Evolutionary conservation across 2,888 invertebrate species (phyloP), one percentile per base, ranked within the genome.

Genomic region (Quadriops clusia): DNA sequence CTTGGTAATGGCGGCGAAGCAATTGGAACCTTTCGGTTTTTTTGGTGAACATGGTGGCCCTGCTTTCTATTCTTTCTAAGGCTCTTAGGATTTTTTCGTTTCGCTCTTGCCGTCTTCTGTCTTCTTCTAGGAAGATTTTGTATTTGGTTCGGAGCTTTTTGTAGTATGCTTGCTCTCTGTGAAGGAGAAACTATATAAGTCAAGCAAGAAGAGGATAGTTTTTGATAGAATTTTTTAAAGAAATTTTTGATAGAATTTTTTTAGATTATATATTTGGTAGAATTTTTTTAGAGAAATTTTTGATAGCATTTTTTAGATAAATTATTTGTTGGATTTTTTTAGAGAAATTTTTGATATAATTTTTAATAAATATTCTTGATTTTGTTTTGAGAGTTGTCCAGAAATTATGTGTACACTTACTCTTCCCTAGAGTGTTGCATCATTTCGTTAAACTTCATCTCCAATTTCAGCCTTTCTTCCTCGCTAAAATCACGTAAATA

Each of bases 1-100:
- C 36, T 24, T 50, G 50, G 33, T 60, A 60, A 31, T 56, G 54
- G 27, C 46, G 44, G 16, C 58, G 45, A 6, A 73, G 58, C 49
- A 61, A 54, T 51, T 67, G 68, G 15, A 74, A 64, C 33, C 70
- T 58, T 43, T 73, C 68, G 14, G 72, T 73, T 56, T 72, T 71
- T 2, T 71, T 67, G 12, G 67, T 64, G 49, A 74, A 61, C 41
- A 61, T 55, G 16, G 65, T 58, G 13, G 74, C 64, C 40, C 68
- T 63, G 39, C 61, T 65, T 53, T 74, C 74, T 34, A 74, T 67
- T 14, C 63, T 62, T 44, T 74, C 72, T 43, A 75, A 51, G 43
- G 67, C 60, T 34, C 64, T 63, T 14, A 72, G 54, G 33, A 75
- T 60, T 45, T 63, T 63, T 40, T 68, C 67, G 50, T 74, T 75